A percentile compares a stretch with the other conserved stretches of the same genome.
These are phyloP conservation scores for Echinops telfairi DNA, from an alignment of 2,113 vertebrate genomes.

Conservation along the genomic window DNA sequence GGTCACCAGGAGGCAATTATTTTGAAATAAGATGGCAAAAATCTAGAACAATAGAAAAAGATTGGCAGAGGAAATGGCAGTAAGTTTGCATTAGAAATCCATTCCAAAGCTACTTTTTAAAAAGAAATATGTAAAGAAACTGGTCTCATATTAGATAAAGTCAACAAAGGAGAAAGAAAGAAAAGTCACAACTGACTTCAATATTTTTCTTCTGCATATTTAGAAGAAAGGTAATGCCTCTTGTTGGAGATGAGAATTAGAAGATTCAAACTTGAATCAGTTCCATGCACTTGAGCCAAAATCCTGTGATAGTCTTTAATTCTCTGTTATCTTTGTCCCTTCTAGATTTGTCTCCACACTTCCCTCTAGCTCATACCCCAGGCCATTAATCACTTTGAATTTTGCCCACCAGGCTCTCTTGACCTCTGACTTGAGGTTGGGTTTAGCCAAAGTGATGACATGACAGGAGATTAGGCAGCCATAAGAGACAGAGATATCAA, in stretches of 20 bases:
- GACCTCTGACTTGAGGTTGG: not conserved
- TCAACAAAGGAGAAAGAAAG: slow-evolving; percentile 13
- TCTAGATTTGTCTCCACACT: not conserved
- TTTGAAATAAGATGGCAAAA: not conserved
- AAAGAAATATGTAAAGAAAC: not conserved
- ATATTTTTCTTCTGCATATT: not conserved
- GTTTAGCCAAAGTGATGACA: not conserved
- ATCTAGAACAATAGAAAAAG: not conserved
- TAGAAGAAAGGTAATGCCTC: not conserved
- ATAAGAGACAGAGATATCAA: not conserved
- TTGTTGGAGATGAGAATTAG: not conserved
- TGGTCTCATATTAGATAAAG: not conserved
- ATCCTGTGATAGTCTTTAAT: not conserved
- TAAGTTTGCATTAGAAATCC: not conserved
- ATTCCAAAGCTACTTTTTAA: not conserved
- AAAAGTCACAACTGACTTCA: not conserved
- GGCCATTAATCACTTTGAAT: not conserved
- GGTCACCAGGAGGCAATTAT: not conserved
- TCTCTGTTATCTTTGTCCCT: not conserved
- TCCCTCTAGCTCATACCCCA: not conserved
- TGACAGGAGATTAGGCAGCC: not conserved
- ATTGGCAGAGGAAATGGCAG: not conserved
- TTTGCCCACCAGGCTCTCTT: not conserved
- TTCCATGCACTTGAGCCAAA: not conserved
- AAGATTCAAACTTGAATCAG: not conserved